Evolutionary conservation across 2,888 invertebrate genomes (phyloP).

Genomic region (Zootermopsis nevadensis): DNA sequence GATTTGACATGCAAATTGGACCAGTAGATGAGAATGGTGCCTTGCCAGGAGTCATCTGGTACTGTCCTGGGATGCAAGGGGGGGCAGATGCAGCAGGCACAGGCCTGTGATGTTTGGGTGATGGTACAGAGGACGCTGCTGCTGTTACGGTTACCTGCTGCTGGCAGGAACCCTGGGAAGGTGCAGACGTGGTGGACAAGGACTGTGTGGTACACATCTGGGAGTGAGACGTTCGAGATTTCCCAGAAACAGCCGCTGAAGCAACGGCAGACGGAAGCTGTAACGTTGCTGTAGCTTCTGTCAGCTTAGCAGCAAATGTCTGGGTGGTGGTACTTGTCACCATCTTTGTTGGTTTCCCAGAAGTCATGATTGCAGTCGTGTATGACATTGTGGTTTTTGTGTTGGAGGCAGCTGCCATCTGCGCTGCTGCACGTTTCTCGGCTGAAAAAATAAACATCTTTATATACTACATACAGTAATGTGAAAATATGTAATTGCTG

Average conservation of each 20-base stretch:
- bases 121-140: slow-evolving; percentile 58
- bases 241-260: not conserved
- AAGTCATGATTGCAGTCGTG: slow-evolving; percentile 69
- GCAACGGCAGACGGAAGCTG: slow-evolving; percentile 51
- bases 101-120: slow-evolving; percentile 62
- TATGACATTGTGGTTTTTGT: slow-evolving; percentile 71
- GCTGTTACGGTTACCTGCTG: slow-evolving; percentile 15
- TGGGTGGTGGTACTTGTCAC: slow-evolving; percentile 69
- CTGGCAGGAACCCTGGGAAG: slow-evolving; percentile 36
- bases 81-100: slow-evolving; percentile 60
- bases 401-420: slow-evolving; percentile 61
- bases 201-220: slow-evolving; percentile 22
- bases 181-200: slow-evolving; percentile 24
- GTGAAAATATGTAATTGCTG: no score
- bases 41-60: slow-evolving; percentile 52
- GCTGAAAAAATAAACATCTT: slow-evolving; percentile 57
- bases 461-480: no score
- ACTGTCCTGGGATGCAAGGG: slow-evolving; percentile 57
- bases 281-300: slow-evolving; percentile 66
- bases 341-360: slow-evolving; percentile 63
- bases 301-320: slow-evolving; percentile 80
- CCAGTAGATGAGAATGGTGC: slow-evolving; percentile 51
- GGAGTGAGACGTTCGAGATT: slow-evolving; percentile 19
- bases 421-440: slow-evolving; percentile 63
- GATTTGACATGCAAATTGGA: slow-evolving; percentile 8